phyloP scores from a whole-genome alignment of 2,888 invertebrate genomes.

The Drosophila nr. medialis region DNA sequence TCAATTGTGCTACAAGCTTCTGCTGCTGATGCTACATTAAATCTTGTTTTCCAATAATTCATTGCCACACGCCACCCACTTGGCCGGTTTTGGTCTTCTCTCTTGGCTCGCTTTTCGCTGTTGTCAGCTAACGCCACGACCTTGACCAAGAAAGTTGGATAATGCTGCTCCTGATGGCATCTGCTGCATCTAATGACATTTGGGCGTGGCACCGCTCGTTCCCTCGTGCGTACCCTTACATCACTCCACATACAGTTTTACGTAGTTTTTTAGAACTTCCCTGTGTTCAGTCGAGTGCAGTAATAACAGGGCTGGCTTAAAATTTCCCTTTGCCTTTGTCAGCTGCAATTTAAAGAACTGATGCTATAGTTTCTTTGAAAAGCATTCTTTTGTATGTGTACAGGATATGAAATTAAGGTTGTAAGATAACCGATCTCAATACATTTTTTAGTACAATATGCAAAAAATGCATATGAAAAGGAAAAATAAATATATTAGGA shows the following conservation, averaged over 20 bases:
- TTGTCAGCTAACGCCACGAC: slow-evolving; percentile 41
- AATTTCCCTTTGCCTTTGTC: slow-evolving; percentile 38
- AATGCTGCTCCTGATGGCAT: neutral
- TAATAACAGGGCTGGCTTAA: slow-evolving; percentile 41
- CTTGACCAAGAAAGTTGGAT: slow-evolving; percentile 64
- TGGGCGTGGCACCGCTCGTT: slow-evolving; percentile 50
- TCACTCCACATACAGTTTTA: slow-evolving; percentile 3
- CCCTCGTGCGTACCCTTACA: slow-evolving; percentile 44
- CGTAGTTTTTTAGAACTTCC: neutral
- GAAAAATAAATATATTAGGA: neutral
- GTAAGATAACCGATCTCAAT: neutral
- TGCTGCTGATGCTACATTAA: neutral
- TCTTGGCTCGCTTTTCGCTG: slow-evolving; percentile 23
- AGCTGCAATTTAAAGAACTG: slow-evolving; percentile 53
- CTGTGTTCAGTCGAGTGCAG: slow-evolving; percentile 31
- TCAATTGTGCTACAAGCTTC: slow-evolving; percentile 3
- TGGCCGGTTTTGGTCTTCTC: slow-evolving; percentile 19
- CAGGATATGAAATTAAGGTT: neutral
- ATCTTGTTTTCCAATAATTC: slow-evolving; percentile 20
- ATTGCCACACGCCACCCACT: slow-evolving; percentile 26
- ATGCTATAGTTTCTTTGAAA: slow-evolving; percentile 22
- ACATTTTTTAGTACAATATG: neutral
- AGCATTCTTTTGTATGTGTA: neutral
- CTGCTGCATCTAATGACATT: slow-evolving; percentile 8
- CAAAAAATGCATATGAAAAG: neutral